Base-by-base conservation (phyloP, 2,888 invertebrate genomes). In the Harpalus rufipes region DNA sequence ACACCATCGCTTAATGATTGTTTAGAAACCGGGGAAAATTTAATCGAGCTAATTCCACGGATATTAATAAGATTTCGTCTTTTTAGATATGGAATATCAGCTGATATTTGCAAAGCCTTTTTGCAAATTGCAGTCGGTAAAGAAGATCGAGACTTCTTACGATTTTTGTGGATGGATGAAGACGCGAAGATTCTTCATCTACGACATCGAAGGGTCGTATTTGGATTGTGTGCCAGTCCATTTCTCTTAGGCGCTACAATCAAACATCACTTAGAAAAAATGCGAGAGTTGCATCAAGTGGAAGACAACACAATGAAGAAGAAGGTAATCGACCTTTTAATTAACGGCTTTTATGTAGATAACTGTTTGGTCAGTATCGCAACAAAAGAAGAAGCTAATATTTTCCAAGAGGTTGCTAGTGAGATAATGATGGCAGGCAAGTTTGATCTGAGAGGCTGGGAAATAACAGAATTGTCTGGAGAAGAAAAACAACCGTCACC, bases 81-180 rank as follows among this genome's bases (percentile, higher is more conserved):
- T 21, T 14, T 21, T 18, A 76, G 39, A 58, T 85, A 85, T 85
- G 88, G 87, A 7, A 86, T 87, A 1, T 80, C 86, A 10, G 85
- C 87, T 7, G 88, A 88, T 82, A 88, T 89, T n/a, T 81, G 85
- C 18, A 88, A 88, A 68, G 88, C 88, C 1, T 88, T 89, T 78
- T 86, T 87, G n/a, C 88, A 88, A 86, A 88, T 89, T 18, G 85
- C 81, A 56, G 61, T 87, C 2, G 41, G 72, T 21, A 78, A 41
- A 5, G 56, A 16, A 21, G 63, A 84, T 81, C 25, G 80, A 14
- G 39, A 84, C 7, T 84, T 25, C 72, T 80, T 88, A 7, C 72
- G 87, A 10, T 88, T 88, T 84, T 44, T 88, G 5, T 88, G 88
- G 88, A 85, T 85, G 76, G 68, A 21, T 32, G 39, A 85, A 14